Evolutionary conservation across 2,797 vertebrate species (phyloP).

Genomic region (Pristis pectinata): DNA sequence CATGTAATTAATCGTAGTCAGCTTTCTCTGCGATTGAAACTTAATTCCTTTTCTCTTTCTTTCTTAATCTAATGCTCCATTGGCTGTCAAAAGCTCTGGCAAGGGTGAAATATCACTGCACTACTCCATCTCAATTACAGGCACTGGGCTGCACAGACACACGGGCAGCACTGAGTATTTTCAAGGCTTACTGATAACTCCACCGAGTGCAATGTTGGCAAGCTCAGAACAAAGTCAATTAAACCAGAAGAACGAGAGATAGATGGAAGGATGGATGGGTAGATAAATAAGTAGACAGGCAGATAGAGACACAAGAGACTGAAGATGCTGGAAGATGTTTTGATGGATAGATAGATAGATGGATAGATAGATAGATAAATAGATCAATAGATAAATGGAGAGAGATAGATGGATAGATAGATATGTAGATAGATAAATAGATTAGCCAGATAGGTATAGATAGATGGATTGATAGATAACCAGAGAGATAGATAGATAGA

Average conservation of each 20-base stretch:
- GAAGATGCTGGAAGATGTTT: too few species aligned
- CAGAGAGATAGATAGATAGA: neutral
- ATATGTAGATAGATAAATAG: too few species aligned
- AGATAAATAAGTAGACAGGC: too few species aligned
- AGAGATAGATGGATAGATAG: too few species aligned
- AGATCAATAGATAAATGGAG: too few species aligned
- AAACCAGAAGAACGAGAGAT: neutral
- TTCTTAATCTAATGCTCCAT: slow-evolving; percentile 1
- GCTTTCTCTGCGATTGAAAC: slow-evolving; percentile 1
- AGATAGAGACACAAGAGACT: too few species aligned
- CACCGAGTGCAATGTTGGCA: neutral
- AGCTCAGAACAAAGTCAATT: neutral
- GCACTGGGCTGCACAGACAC: neutral
- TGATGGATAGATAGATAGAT: too few species aligned
- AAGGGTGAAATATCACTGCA: slow-evolving; percentile 17
- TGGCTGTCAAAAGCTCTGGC: neutral
- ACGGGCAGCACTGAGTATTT: neutral
- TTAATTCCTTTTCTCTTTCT: neutral
- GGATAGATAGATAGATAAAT: too few species aligned
- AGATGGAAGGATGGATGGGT: too few species aligned
- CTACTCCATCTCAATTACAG: neutral
- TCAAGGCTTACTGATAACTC: neutral
- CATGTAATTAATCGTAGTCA: neutral
- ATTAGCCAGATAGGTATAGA: too few species aligned
- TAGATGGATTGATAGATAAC: neutral